Conservation (phyloP, 1,140 invertebrate genomes). For the Apolygus lucorum region DNA sequence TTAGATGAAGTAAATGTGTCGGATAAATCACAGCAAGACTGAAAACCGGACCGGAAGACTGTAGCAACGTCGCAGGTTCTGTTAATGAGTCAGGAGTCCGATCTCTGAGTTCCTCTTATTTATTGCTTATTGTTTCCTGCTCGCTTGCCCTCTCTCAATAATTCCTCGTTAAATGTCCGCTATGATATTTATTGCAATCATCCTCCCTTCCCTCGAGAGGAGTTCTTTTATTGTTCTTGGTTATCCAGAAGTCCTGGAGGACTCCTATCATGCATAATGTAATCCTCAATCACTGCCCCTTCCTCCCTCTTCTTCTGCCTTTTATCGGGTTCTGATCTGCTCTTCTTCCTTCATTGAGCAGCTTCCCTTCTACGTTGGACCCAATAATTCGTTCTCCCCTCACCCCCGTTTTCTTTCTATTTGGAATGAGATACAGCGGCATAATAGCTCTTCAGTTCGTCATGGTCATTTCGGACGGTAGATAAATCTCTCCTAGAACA, state of each 20-base stretch:
- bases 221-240: no score
- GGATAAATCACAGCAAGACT: slow-evolving; percentile 3
- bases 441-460: neutral
- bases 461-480: no score
- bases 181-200: slow-evolving; percentile 25
- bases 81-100: neutral
- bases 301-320: no score
- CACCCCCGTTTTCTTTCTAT: neutral
- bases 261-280: slow-evolving; percentile 11
- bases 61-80: neutral
- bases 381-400: slow-evolving; percentile 1
- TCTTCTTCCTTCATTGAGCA: slow-evolving; percentile 1
- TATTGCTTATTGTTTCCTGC: slow-evolving; percentile 15
- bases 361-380: neutral
- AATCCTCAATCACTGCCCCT: neutral
- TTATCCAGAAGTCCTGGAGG: neutral
- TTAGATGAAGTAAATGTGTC: slow-evolving; percentile 6
- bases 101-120: neutral
- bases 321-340: neutral
- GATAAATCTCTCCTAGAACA: no score
- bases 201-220: neutral
- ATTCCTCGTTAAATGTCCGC: slow-evolving; percentile 27
- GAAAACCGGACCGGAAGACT: neutral
- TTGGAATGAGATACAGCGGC: neutral
- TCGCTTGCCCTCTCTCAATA: slow-evolving; percentile 12